Evolutionary conservation across 2,888 invertebrate species (phyloP), one percentile per base, ranked within the genome.

Genomic region (Coelopa pilipes): DNA sequence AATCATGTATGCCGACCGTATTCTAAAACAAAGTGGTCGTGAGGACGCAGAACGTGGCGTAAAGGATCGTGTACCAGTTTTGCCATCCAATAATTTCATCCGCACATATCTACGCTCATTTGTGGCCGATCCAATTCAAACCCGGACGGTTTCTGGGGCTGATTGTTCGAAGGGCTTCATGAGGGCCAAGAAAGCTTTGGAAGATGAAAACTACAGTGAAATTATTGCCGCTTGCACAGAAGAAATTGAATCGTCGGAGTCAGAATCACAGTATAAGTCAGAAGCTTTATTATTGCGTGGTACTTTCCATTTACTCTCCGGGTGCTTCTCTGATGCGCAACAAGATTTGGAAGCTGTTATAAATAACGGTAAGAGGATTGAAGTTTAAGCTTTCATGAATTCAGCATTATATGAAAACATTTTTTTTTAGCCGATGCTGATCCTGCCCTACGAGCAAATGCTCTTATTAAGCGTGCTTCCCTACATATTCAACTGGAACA

Each of bases 81-180:
- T 96, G 89, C 96, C 97, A 21, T 96, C 97, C 0, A 92, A 92
- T 78, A 92, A 93, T 87, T 96, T 96, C 82, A 93, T 97, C 50
- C 93, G 92, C 83, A 94, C 94, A 11, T 98, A 96, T 85, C 93
- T 97, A 85, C 91, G 92, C 75, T 95, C 96, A 13, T 98, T 97
- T 87, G 92, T 93, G 73, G 92, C 93, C 81, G 97, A 97, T 89
- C 96, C 97, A 3, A 90, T 96, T 75, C 89, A 92, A 74, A 34
- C 24, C 3, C 13, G 17, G 15, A 50, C 34, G 9, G 11, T 53
- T 34, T 46, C 11, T 49, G 21, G 13, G 63, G 19, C 13, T 66
- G 15, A 15, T 15, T 13, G 7, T 21, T 62, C 74, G 75, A 78
- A 80, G 0, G 93, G 94, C 21, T 94, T 94, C 86, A 88, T 90